These are phyloP conservation scores for Saccopteryx leptura DNA, from an alignment of 2,113 vertebrate species.

Conservation along the genomic window DNA sequence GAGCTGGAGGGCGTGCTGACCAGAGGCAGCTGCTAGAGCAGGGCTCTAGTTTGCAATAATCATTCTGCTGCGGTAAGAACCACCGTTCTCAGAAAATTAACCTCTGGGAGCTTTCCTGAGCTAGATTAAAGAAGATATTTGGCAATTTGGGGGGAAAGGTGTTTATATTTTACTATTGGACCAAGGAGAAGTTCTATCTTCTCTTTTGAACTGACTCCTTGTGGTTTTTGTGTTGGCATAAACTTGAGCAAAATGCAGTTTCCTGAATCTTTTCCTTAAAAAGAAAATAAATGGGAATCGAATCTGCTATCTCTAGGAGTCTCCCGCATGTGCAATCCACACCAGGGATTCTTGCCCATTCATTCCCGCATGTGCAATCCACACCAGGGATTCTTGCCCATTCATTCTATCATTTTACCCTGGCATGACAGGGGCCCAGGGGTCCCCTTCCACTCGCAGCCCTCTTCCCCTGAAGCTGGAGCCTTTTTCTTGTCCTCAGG, in stretches of 20 bases:
- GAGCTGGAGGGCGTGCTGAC: neutral
- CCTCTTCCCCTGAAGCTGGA: neutral
- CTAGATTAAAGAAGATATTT: neutral
- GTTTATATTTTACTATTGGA: neutral
- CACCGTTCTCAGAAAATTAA: neutral
- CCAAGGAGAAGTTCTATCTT: neutral
- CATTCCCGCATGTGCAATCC: neutral
- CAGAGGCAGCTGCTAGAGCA: neutral
- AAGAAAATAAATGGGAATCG: neutral
- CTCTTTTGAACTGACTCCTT: slow-evolving; percentile 19
- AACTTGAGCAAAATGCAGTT: slow-evolving; percentile 41
- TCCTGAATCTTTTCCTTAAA: slow-evolving; percentile 3
- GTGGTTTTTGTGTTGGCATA: slow-evolving; percentile 20
- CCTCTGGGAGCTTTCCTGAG: neutral
- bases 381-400: neutral
- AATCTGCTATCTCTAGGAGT: neutral
- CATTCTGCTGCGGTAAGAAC: neutral
- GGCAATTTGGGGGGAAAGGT: neutral
- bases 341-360: too few species aligned
- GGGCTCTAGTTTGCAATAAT: neutral
- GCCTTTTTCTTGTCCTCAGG: neutral
- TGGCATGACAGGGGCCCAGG: neutral
- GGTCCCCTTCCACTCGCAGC: too few species aligned
- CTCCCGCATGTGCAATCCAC: neutral
- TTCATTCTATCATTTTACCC: neutral